phyloP scores from a whole-genome alignment of 1,140 invertebrate species.

The Drosophila punjabiensis region DNA sequence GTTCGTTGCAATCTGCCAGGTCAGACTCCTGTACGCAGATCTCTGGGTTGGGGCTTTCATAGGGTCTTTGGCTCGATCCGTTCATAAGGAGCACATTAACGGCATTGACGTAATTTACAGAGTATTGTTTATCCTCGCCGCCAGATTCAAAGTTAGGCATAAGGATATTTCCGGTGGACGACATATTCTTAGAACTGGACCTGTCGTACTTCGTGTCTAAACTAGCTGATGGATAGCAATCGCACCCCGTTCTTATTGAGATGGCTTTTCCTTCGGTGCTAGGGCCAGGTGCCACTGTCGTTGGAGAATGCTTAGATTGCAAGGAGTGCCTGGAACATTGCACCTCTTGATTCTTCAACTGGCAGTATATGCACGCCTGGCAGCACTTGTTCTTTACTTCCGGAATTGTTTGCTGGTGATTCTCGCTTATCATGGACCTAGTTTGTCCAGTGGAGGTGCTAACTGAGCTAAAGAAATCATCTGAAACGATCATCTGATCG shows the following conservation, averaged over 20 bases:
- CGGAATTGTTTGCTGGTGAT: not conserved
- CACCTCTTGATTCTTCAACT: conserved; percentile 11
- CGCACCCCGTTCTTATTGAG: not conserved
- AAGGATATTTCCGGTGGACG: not conserved
- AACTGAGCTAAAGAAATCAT: not conserved
- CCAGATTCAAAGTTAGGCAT: not conserved
- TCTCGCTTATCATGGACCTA: not conserved
- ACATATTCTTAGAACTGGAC: not conserved
- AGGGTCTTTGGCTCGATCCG: conserved; percentile 1
- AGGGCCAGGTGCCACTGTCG: too few species aligned
- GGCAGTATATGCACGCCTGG: not conserved
- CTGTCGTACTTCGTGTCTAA: not conserved
- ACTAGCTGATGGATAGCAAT: not conserved
- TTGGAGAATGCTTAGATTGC: not conserved
- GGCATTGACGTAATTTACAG: conserved; percentile 4
- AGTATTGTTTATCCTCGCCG: not conserved
- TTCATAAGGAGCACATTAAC: conserved; percentile 63
- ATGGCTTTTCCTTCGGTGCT: not conserved
- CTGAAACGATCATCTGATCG: not conserved
- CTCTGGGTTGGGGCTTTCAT: conserved; percentile 17
- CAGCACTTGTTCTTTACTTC: not conserved
- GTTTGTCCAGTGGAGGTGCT: not conserved
- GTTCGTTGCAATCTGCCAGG: conserved; percentile 32
- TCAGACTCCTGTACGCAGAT: conserved; percentile 56
- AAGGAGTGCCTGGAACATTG: conserved; percentile 8